Conservation (phyloP, 1,140 invertebrate species). For the Nixonia krombeini region DNA sequence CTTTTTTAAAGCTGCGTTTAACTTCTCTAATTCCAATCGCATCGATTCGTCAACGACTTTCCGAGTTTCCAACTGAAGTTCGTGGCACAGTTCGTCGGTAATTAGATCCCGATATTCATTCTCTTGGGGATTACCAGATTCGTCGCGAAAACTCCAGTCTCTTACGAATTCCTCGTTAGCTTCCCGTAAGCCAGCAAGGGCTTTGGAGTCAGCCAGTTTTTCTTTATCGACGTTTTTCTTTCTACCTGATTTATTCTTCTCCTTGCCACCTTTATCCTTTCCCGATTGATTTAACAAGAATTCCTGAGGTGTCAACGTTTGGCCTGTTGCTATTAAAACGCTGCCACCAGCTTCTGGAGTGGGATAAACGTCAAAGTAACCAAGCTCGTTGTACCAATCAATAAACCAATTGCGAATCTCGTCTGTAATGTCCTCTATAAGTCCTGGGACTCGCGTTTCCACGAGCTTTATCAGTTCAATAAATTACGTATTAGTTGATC, state of each 20-base stretch:
- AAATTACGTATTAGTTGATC: too few relatives aligned
- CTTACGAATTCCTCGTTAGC: constrained; percentile 63
- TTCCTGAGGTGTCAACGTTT: constrained; percentile 72
- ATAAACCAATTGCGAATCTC: constrained; percentile 79
- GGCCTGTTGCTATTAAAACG: constrained; percentile 70
- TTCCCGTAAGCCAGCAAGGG: constrained; percentile 49
- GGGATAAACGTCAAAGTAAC: constrained; percentile 73
- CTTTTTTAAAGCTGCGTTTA: constrained; percentile 69
- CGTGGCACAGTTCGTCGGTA: constrained; percentile 68
- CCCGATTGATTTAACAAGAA: constrained; percentile 57
- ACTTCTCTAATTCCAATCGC: constrained; percentile 71
- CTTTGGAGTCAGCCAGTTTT: constrained; percentile 50
- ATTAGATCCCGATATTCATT: constrained; percentile 71
- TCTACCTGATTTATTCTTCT: constrained; percentile 24
- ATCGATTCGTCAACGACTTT: constrained; percentile 74
- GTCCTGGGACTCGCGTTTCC: constrained; percentile 71
- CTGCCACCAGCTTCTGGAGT: constrained; percentile 71
- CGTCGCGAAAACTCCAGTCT: constrained; percentile 68
- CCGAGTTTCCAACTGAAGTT: constrained; percentile 73
- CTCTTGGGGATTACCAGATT: constrained; percentile 66
- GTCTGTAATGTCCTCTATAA: constrained; percentile 79
- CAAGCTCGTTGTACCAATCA: constrained; percentile 73
- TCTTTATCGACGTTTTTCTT: constrained; percentile 18
- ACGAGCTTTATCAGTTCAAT: constrained; percentile 51
- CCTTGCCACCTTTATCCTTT: constrained; percentile 28